These are phyloP conservation scores for Drosophila sturtevanti DNA, from an alignment of 1,140 invertebrate species.

Conservation along the genomic window DNA sequence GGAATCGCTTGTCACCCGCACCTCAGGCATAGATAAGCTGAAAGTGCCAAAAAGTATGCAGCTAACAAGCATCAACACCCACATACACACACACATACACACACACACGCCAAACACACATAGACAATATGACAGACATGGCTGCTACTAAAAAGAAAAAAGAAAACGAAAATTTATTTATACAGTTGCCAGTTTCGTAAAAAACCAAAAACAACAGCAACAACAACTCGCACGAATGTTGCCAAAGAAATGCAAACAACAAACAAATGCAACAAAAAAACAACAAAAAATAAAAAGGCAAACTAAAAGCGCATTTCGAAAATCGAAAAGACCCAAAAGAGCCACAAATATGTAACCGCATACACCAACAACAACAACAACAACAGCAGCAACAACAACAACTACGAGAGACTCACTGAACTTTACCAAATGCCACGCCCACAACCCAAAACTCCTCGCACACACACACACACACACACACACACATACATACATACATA, in stretches of 20 bases:
- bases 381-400: slow-evolving; percentile 26
- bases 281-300: not conserved
- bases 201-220: slow-evolving; percentile 36
- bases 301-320: slow-evolving; percentile 74
- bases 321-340: slow-evolving; percentile 69
- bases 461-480: slow-evolving; percentile 11
- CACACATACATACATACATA: too few species aligned
- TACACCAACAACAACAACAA: slow-evolving; percentile 34
- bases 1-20: not conserved
- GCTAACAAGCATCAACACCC: slow-evolving; percentile 21
- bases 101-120: too few species aligned
- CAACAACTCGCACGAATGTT: slow-evolving; percentile 30
- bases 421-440: slow-evolving; percentile 6
- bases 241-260: slow-evolving; percentile 68
- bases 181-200: slow-evolving; percentile 56
- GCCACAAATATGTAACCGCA: slow-evolving; percentile 71
- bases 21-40: slow-evolving; percentile 53
- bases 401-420: slow-evolving; percentile 42
- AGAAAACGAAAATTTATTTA: slow-evolving; percentile 51
- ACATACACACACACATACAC: slow-evolving; percentile 1
- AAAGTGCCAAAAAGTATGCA: slow-evolving; percentile 43
- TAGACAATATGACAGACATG: slow-evolving; percentile 24
- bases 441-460: not conserved
- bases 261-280: slow-evolving; percentile 24
- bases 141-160: slow-evolving; percentile 24